phyloP scores from a whole-genome alignment of 2,113 vertebrate species.

The Mystacornis crossleyi region DNA sequence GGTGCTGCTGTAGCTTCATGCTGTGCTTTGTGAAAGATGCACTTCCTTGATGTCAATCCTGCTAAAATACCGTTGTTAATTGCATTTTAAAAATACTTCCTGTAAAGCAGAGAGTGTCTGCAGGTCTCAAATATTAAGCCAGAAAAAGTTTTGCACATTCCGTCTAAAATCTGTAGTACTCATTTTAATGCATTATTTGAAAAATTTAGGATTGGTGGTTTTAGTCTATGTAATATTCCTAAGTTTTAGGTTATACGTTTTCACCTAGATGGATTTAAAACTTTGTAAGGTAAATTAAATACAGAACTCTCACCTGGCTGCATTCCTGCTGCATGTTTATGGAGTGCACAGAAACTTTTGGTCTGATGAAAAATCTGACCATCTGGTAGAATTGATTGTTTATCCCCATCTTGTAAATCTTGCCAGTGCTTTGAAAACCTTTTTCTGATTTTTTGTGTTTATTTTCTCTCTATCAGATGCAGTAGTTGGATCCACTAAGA shows the following conservation, averaged over 20 bases:
- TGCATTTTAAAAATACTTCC: not conserved
- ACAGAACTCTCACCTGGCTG: not conserved
- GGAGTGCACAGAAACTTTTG: not conserved
- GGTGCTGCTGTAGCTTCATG: accelerated
- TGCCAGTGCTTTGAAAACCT: not conserved
- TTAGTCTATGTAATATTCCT: not conserved
- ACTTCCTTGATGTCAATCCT: too few species aligned
- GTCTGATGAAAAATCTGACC: not conserved
- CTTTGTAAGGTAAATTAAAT: not conserved
- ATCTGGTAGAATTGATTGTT: not conserved
- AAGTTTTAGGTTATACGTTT: not conserved
- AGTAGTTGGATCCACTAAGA: slow-evolving; percentile 84
- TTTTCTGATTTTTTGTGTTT: not conserved
- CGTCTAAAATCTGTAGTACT: not conserved
- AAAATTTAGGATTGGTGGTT: not conserved
- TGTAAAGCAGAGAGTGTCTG: not conserved
- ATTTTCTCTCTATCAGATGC: slow-evolving; percentile 79
- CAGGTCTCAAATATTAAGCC: not conserved
- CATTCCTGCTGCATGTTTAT: not conserved
- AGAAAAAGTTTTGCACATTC: not conserved
- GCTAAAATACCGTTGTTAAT: accelerated
- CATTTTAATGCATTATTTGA: not conserved
- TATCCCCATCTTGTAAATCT: not conserved
- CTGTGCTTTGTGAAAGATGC: not conserved
- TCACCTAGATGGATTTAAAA: not conserved